phyloP scores from a whole-genome alignment of 2,888 invertebrate species.

The Habroteleia sp. region DNA sequence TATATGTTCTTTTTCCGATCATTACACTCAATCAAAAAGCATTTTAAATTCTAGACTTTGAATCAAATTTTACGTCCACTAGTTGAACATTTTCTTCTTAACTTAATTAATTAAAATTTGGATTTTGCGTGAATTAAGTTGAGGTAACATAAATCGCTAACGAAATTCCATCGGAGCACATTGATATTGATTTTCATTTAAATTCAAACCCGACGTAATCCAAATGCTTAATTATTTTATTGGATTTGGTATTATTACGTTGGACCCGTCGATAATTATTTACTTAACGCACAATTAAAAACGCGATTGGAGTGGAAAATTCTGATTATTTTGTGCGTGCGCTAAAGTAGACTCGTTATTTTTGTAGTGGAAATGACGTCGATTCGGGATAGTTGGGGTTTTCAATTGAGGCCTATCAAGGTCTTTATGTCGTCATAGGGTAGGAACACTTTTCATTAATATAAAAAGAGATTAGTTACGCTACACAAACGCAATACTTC shows the following conservation, averaged over 20 bases:
- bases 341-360: background rate
- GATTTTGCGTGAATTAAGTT: conserved; percentile 29
- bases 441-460: conserved; percentile 30
- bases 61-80: background rate
- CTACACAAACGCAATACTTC: conserved; percentile 17
- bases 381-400: background rate
- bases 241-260: no score
- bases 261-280: background rate
- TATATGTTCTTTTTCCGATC: no score
- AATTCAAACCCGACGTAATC: background rate
- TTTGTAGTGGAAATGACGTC: conserved; percentile 8
- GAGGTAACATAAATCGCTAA: conserved; percentile 38
- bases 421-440: conserved; percentile 13
- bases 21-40: no score
- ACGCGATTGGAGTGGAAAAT: conserved; percentile 12
- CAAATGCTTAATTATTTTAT: conserved; percentile 9
- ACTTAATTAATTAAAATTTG: conserved; percentile 11
- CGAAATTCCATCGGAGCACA: conserved; percentile 22
- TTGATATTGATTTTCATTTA: conserved; percentile 6
- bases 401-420: conserved; percentile 19
- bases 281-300: conserved; percentile 15
- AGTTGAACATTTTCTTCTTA: no score
- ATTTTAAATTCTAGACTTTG: background rate
- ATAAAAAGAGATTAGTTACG: conserved; percentile 28
- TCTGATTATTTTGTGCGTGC: background rate